Evolutionary conservation across 2,113 vertebrate genomes (phyloP).

Genomic region (Madoqua kirkii): DNA sequence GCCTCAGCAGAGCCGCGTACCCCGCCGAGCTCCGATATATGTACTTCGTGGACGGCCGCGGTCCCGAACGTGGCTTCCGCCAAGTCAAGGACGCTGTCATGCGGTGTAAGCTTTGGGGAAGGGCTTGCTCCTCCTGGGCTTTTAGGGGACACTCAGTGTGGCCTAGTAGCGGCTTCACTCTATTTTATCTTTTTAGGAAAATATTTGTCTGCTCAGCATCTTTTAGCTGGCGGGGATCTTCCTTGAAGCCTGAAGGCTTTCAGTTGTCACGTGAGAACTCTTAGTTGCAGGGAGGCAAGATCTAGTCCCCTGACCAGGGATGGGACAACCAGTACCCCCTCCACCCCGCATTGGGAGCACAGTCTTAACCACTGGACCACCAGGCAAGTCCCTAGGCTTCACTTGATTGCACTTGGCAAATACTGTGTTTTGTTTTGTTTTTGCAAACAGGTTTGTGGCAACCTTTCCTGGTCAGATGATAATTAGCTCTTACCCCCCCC

Average conservation of each 20-base stretch:
- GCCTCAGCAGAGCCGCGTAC: constrained; percentile 80
- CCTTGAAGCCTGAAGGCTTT: not conserved
- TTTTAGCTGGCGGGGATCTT: not conserved
- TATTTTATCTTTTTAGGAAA: not conserved
- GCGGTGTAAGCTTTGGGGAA: constrained; percentile 82
- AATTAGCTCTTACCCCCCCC: too few species aligned
- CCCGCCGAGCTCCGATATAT: constrained; percentile 87
- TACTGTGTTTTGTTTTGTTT: not conserved
- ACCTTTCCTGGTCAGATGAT: not conserved
- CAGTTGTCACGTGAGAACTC: not conserved
- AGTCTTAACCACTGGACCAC: not conserved
- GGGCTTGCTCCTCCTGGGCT: not conserved
- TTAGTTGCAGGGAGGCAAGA: not conserved
- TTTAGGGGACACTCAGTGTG: not conserved
- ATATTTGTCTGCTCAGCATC: not conserved
- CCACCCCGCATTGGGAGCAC: rapidly evolving
- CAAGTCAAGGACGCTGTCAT: constrained; percentile 80
- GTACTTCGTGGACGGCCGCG: constrained; percentile 81
- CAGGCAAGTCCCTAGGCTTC: not conserved
- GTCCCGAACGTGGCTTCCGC: constrained; percentile 77
- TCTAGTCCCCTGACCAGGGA: not conserved
- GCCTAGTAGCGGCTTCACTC: not conserved
- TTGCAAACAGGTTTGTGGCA: not conserved
- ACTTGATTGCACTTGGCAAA: not conserved
- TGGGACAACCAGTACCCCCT: not conserved